These are phyloP conservation scores for Physocephala rufipes DNA, from an alignment of 2,888 invertebrate species.

Conservation along the genomic window DNA sequence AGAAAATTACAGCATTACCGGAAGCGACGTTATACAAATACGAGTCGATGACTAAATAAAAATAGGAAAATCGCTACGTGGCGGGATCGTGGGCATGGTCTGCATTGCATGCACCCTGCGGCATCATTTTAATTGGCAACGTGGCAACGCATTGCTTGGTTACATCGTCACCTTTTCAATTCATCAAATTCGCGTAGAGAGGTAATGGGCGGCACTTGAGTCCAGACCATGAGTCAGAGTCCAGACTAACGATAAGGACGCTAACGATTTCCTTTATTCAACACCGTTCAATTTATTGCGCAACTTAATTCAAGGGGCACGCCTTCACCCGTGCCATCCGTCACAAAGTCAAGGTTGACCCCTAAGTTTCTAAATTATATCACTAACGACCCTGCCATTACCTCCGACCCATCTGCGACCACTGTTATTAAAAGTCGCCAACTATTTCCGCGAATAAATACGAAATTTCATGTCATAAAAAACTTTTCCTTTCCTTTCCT, in stretches of 20 bases:
- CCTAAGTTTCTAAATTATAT: not conserved
- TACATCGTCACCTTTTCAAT: not conserved
- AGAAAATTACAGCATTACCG: too few species aligned
- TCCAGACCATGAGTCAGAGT: not conserved
- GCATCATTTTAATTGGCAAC: conserved; percentile 35
- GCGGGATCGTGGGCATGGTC: conserved; percentile 8
- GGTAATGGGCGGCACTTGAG: not conserved
- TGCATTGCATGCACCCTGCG: conserved; percentile 16
- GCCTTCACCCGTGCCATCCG: not conserved
- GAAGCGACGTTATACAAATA: not conserved
- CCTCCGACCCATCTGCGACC: too few species aligned
- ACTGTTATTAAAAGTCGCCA: conserved; percentile 7
- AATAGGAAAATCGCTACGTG: not conserved
- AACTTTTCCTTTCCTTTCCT: too few species aligned
- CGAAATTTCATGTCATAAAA: not conserved
- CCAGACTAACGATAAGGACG: not conserved
- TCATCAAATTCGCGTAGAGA: not conserved
- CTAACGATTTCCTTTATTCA: not conserved
- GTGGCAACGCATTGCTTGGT: too few species aligned
- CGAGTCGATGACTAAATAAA: conserved; percentile 6
- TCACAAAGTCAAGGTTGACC: conserved; percentile 25
- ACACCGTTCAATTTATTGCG: not conserved
- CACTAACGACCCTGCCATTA: not conserved
- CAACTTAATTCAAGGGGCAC: not conserved
- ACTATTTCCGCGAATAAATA: conserved; percentile 30